phyloP scores from a whole-genome alignment of 2,888 invertebrate species.

The Nephrotoma appendiculata region DNA sequence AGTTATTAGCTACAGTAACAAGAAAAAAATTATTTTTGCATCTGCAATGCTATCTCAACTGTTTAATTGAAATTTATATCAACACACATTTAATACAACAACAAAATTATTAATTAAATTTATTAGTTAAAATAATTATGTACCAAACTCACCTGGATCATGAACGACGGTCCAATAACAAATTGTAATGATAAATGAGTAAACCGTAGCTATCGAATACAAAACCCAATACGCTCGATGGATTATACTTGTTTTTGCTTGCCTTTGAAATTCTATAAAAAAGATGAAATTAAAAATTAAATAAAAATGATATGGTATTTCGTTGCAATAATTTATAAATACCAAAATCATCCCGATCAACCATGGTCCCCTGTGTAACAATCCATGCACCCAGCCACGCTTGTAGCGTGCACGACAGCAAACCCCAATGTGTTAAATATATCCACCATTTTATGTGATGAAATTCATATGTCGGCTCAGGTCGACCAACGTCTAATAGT shows the following conservation, averaged over 20 bases:
- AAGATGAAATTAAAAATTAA: not conserved
- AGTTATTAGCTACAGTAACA: too few species aligned
- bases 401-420: conserved; percentile 30
- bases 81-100: too few species aligned
- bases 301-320: not conserved
- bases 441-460: conserved; percentile 35
- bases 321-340: not conserved
- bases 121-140: not conserved
- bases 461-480: conserved; percentile 29
- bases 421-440: conserved; percentile 32
- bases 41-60: too few species aligned
- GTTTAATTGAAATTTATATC: too few species aligned
- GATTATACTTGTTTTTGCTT: conserved; percentile 30
- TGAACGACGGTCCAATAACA: conserved; percentile 43
- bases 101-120: too few species aligned
- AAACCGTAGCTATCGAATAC: conserved; percentile 32
- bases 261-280: conserved; percentile 26
- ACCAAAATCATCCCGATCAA: conserved; percentile 32
- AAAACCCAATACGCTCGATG: conserved; percentile 32
- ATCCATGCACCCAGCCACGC: conserved; percentile 34
- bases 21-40: too few species aligned
- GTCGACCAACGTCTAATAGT: conserved; percentile 30
- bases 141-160: conserved; percentile 41
- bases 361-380: conserved; percentile 34
- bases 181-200: conserved; percentile 32